Base-by-base conservation (phyloP, 2,797 vertebrate species). In the Gallirallus australis region DNA sequence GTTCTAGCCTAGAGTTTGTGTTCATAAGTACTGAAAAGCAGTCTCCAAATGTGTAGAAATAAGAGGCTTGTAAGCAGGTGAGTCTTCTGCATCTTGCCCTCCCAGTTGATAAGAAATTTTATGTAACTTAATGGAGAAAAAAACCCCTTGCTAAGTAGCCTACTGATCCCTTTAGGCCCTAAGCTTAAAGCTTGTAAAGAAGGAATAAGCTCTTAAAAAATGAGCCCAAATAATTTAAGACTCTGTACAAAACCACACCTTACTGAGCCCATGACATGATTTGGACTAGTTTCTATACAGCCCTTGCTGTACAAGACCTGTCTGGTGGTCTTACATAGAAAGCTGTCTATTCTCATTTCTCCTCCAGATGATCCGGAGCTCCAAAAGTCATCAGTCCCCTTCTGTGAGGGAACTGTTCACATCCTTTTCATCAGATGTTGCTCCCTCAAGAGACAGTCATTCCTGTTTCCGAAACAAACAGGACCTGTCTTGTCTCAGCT, bases 391-490 rank as follows among this genome's bases (percentile, higher is more conserved):
- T 84, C 87, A 91, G 77, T 84, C 93, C 90, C 85, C 66, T 96
- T 84, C 48, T 0, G 0, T 50, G 64, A 90, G 90, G 82, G 89
- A 91, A 92, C 91, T 88, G 77, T 69, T 88, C 73, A 53, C 77
- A 76, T 90, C 90, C 70, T 86, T 84, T 79, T 60, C 48, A 52
- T 28, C 1, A 37, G 82, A 82, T 92, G 71, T 82, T 82, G 78
- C 93, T 94, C 93, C 78, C 59, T 94, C 63, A 82, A 45, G 77
- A 94, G 86, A 65, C 68, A 93, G 82, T 28, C 69, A 48, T 65
- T 95, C 64, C 77, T 89, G 59, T 93, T 95, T 65, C 89, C 88
- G 95, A 86, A 91, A 73, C 52, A 86, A 84, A 79, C 93, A 89
- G 82, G 94, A 92, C 82, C 64, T 79, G 86, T 79, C 93, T 89